These are phyloP conservation scores for Calliopsis andreniformis DNA, from an alignment of 1,140 invertebrate genomes.

Conservation along the genomic window DNA sequence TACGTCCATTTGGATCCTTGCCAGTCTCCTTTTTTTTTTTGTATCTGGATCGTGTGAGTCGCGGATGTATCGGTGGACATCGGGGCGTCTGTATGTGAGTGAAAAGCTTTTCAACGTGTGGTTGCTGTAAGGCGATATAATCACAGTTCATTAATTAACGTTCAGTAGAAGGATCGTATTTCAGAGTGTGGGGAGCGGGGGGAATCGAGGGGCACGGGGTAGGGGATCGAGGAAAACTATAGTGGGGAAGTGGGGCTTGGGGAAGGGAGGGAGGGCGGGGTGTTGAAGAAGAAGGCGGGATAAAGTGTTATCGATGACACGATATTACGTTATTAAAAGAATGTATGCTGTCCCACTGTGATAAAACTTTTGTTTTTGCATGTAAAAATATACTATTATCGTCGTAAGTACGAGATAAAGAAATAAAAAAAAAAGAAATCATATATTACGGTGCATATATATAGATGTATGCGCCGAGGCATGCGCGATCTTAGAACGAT, in stretches of 20 bases:
- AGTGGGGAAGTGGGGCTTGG: neutral
- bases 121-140: constrained; percentile 49
- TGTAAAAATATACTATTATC: constrained; percentile 79
- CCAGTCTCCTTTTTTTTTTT: constrained; percentile 18
- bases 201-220: neutral
- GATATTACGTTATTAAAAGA: constrained; percentile 78
- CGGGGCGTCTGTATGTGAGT: constrained; percentile 2
- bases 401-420: constrained; percentile 71
- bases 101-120: constrained; percentile 7
- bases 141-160: constrained; percentile 46
- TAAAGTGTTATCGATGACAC: constrained; percentile 67
- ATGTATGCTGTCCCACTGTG: constrained; percentile 81
- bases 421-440: constrained; percentile 58
- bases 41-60: neutral
- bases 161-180: constrained; percentile 13
- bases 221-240: neutral
- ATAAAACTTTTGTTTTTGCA: constrained; percentile 80
- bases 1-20: constrained; percentile 49
- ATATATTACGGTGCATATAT: constrained; percentile 36
- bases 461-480: constrained; percentile 38
- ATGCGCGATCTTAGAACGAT: constrained; percentile 49
- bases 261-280: neutral
- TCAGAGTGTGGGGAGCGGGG: neutral
- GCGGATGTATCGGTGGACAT: constrained; percentile 5
- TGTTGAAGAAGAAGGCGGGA: constrained; percentile 32